Evolutionary conservation across 2,113 vertebrate genomes (phyloP).

Genomic region (Astur gentilis): DNA sequence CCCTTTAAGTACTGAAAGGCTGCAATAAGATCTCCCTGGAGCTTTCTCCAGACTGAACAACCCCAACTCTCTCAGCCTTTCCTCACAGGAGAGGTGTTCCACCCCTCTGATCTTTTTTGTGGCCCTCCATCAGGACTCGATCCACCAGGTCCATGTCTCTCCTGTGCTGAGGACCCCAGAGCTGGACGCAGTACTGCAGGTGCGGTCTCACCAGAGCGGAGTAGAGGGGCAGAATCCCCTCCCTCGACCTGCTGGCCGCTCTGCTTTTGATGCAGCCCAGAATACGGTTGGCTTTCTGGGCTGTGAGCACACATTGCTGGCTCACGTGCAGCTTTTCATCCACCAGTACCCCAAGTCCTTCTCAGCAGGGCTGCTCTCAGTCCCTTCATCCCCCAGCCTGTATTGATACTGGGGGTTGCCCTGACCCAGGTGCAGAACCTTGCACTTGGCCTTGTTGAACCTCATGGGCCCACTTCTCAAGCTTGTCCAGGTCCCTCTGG

Average conservation of each 20-base stretch:
- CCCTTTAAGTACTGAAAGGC: not conserved
- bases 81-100: too few relatives aligned
- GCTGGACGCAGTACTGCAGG: not conserved
- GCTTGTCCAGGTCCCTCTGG: not conserved
- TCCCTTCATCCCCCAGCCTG: not conserved
- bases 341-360: not conserved
- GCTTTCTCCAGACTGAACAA: not conserved
- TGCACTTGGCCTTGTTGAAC: too few relatives aligned
- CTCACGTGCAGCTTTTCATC: not conserved
- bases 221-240: not conserved
- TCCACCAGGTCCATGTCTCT: too few relatives aligned
- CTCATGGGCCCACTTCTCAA: not conserved
- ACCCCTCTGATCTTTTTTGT: too few relatives aligned
- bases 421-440: too few relatives aligned
- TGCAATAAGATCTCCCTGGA: not conserved
- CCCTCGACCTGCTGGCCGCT: not conserved
- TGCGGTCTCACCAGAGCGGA: not conserved
- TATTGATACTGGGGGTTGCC: too few relatives aligned
- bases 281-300: not conserved
- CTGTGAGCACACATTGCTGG: not conserved
- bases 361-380: not conserved
- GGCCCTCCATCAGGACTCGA: too few relatives aligned
- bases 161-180: not conserved
- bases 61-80: not conserved
- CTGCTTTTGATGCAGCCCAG: not conserved